phyloP scores from a whole-genome alignment of 2,888 invertebrate species.

The Barypeithes pellucidus region DNA sequence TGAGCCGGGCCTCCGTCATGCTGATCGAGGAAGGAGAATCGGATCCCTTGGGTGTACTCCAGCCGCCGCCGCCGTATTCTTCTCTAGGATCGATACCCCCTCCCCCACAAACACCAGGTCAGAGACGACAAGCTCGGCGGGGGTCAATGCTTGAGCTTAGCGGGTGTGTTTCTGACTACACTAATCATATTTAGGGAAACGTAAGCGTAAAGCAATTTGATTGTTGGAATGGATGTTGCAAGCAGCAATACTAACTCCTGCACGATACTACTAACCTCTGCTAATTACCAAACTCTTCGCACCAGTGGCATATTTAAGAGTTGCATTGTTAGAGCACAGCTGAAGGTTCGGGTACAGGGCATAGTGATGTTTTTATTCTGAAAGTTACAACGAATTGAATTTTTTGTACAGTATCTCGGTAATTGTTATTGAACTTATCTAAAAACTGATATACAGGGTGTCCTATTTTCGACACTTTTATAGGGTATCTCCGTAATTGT shows the following conservation, averaged over 20 bases:
- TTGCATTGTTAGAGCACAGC: neutral
- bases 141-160: conserved; percentile 89
- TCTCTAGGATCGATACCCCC: conserved; percentile 57
- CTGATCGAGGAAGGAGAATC: conserved; percentile 75
- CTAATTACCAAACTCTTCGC: conserved; percentile 11
- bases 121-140: conserved; percentile 80
- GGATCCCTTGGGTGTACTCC: conserved; percentile 67
- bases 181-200: conserved; percentile 56
- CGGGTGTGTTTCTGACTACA: conserved; percentile 74
- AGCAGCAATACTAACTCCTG: conserved; percentile 30
- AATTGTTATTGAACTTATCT: too few species aligned
- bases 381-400: too few species aligned
- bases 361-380: too few species aligned
- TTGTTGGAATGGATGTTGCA: conserved; percentile 47
- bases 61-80: conserved; percentile 22
- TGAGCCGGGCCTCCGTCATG: conserved; percentile 71
- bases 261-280: conserved; percentile 35
- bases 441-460: too few species aligned
- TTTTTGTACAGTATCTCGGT: too few species aligned
- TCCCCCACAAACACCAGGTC: conserved; percentile 77
- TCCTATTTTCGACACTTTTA: too few species aligned
- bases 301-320: conserved; percentile 20
- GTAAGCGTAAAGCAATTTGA: conserved; percentile 45
- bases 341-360: too few species aligned
- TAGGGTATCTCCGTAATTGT: too few species aligned